Evolutionary conservation across 2,888 invertebrate species (phyloP).

Genomic region (Anthophora plumipes): DNA sequence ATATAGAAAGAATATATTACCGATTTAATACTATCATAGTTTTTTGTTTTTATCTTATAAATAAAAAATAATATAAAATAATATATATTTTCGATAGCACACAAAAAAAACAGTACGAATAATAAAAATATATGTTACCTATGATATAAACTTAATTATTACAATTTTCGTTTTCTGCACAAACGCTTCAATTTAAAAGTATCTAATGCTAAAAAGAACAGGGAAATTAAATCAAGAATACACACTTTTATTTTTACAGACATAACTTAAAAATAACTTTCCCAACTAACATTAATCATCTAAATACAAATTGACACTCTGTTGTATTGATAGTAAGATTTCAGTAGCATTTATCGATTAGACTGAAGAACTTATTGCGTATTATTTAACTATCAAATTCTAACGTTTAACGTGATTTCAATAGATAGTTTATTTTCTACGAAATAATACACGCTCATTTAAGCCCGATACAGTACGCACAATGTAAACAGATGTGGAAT

Average conservation of each 20-base stretch:
- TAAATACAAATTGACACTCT: slow-evolving; percentile 64
- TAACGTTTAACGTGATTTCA: slow-evolving; percentile 51
- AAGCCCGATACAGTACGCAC: slow-evolving; percentile 51
- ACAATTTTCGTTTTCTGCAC: neutral
- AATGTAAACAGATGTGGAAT: slow-evolving; percentile 68
- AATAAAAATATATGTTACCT: slow-evolving; percentile 10
- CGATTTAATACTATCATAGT: slow-evolving; percentile 1
- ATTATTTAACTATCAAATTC: slow-evolving; percentile 46
- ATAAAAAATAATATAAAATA: slow-evolving; percentile 24
- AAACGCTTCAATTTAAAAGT: neutral
- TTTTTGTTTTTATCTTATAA: slow-evolving; percentile 13
- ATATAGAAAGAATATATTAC: slow-evolving; percentile 25
- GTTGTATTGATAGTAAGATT: slow-evolving; percentile 37
- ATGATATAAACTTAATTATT: neutral
- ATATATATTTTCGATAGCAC: neutral
- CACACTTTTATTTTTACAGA: slow-evolving; percentile 67
- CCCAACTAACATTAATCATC: slow-evolving; percentile 62
- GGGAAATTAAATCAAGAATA: slow-evolving; percentile 60
- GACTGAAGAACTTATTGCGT: slow-evolving; percentile 34
- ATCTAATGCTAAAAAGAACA: slow-evolving; percentile 23
- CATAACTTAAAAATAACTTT: slow-evolving; percentile 66
- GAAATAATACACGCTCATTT: slow-evolving; percentile 65
- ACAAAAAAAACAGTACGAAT: neutral
- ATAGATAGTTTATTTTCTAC: slow-evolving; percentile 60
- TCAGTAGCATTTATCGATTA: slow-evolving; percentile 25